A percentile compares a stretch with the other conserved stretches of the same genome.
Evolutionary conservation across 2,113 vertebrate species (phyloP).

Genomic region (Elachura formosa): DNA sequence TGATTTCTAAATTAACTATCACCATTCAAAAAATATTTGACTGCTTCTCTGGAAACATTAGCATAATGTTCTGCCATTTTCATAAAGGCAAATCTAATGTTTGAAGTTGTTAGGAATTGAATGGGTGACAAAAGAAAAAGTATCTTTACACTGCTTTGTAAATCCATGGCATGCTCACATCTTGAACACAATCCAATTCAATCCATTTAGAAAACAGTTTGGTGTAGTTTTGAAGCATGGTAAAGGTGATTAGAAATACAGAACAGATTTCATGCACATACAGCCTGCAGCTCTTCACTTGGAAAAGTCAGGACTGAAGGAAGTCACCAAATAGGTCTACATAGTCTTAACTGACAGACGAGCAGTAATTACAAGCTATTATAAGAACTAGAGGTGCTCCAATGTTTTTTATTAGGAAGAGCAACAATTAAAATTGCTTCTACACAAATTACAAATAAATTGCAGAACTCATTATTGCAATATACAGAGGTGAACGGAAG

Average conservation of each 20-base stretch:
- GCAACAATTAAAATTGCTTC: neutral
- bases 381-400: neutral
- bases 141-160: neutral
- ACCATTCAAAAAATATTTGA: neutral
- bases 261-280: neutral
- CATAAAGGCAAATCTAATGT: neutral
- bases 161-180: neutral
- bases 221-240: neutral
- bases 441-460: neutral
- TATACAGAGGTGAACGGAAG: neutral
- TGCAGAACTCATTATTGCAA: neutral
- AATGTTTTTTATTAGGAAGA: neutral
- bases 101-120: neutral
- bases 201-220: neutral
- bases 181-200: neutral
- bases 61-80: neutral
- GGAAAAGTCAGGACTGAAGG: neutral
- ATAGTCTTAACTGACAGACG: neutral
- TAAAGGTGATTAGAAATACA: neutral
- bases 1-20: conserved; percentile 10
- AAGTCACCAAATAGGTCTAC: neutral
- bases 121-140: neutral
- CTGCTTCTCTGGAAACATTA: neutral
- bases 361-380: neutral
- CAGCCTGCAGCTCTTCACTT: neutral